Conservation (phyloP, 2,113 vertebrate genomes). For the Empidonax traillii region DNA sequence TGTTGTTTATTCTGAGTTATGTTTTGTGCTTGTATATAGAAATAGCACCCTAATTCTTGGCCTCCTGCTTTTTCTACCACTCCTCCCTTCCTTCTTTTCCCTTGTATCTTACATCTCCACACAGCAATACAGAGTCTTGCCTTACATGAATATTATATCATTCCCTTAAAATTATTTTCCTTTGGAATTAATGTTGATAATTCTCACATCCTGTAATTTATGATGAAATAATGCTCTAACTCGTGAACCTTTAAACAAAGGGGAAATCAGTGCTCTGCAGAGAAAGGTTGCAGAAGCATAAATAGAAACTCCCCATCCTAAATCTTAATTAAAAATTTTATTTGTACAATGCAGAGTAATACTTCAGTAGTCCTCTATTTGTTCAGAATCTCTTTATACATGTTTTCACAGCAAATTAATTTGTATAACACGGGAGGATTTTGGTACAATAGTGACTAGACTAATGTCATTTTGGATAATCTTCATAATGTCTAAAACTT, state of each 20-base stretch:
- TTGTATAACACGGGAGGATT: constrained; percentile 53
- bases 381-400: constrained; percentile 12
- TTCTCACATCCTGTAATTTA: constrained; percentile 1
- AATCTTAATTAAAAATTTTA: constrained; percentile 11
- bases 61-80: neutral
- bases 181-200: neutral
- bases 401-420: constrained; percentile 32
- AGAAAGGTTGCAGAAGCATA: neutral
- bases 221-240: neutral
- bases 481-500: neutral
- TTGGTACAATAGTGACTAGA: constrained; percentile 30
- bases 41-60: neutral
- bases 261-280: neutral
- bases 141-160: neutral
- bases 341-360: neutral
- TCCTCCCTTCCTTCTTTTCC: neutral
- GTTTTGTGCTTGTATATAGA: neutral
- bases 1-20: neutral
- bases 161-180: neutral
- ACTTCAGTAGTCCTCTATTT: constrained; percentile 25
- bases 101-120: neutral
- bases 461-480: constrained; percentile 52
- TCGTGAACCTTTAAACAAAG: neutral
- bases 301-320: neutral
- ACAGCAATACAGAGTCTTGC: neutral